Evolutionary conservation across 1,140 invertebrate genomes (phyloP), one percentile per base, ranked within the genome.

Genomic region (Ephestia elutella): DNA sequence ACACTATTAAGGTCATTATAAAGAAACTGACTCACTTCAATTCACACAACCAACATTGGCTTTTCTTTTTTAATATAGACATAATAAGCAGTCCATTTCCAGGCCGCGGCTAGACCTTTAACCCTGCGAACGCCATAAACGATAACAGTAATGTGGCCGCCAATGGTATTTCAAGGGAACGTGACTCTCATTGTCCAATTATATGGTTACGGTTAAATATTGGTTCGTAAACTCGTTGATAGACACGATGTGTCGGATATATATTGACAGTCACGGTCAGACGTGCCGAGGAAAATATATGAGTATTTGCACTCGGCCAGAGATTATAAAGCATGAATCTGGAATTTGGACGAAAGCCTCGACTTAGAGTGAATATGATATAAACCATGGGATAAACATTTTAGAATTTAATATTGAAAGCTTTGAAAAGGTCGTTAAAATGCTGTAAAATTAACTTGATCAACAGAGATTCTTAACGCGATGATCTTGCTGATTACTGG

Each of bases 111-210:
- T 17, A 67, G 70, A 75, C 73, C 73, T 75, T 72, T 71, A 61
- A 61, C 62, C 65, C 70, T 65, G 75, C 75, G 73, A 75, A 68
- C 66, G 63, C 73, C 74, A 73, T 69, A 76, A 70, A 65, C 51
- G 70, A 64, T 72, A 70, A 66, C 66, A 68, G 70, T 59, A 73
- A 68, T 71, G 66, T 66, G 59, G 59, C 68, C 73, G 65, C 59
- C 62, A 72, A 74, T 70, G 70, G 68, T 65, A 61, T 71, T 71
- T 71, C 66, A 62, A 68, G 59, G 70, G 50, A 70, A 72, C 75
- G 73, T 80, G 77, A 75, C 73, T 75, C 61, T 77, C 63, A 65
- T 68, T 65, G 59, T 68, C 68, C 71, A 69, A 68, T 74, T 71
- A 77, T 67, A 65, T 66, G 50, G 35, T 55, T 51, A 25, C 25